phyloP scores from a whole-genome alignment of 1,140 invertebrate species.

The Megalopta genalis region DNA sequence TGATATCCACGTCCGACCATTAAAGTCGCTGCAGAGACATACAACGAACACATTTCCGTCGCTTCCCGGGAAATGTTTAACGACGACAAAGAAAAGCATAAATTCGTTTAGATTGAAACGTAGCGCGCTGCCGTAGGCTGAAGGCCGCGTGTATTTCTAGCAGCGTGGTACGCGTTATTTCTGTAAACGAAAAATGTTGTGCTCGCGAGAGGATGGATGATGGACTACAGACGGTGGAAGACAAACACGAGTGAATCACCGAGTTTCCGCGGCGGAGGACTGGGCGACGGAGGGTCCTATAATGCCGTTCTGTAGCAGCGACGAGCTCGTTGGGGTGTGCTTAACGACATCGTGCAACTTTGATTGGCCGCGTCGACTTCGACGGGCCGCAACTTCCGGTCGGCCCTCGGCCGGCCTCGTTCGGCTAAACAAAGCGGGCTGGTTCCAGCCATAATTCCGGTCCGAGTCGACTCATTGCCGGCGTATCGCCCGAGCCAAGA shows the following conservation, averaged over 20 bases:
- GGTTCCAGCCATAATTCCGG: constrained; percentile 13
- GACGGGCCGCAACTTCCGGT: constrained; percentile 45
- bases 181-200: neutral
- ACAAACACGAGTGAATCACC: neutral
- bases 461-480: neutral
- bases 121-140: no score
- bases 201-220: neutral
- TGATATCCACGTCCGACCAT: no score
- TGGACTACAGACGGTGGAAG: neutral
- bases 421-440: constrained; percentile 30
- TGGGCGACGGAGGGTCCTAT: neutral
- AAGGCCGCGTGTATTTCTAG: no score
- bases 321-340: constrained; percentile 36
- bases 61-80: no score
- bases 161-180: no score
- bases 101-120: no score
- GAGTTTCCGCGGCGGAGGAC: neutral
- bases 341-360: constrained; percentile 61
- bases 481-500: neutral
- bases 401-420: neutral
- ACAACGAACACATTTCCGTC: no score
- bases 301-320: constrained; percentile 12
- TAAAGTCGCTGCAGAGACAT: no score
- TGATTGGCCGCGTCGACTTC: constrained; percentile 59
- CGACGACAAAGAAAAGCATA: no score